A percentile compares a stretch with the other conserved stretches of the same genome.
phyloP scores from a whole-genome alignment of 2,797 vertebrate species.

The Parauchenoglanis ngamensis region DNA sequence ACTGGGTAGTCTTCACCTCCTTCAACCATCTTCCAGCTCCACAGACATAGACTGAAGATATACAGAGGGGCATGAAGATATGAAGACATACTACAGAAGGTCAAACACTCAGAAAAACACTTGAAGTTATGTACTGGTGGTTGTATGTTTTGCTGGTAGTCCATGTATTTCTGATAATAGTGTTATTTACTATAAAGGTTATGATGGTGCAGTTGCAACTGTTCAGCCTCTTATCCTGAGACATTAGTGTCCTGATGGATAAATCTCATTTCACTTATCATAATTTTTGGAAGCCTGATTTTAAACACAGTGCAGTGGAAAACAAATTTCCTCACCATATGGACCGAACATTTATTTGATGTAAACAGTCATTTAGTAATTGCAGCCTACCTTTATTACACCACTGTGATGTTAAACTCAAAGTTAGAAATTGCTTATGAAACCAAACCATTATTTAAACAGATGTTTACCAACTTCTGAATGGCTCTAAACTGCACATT shows the following conservation, averaged over 20 bases:
- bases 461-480: constrained; percentile 79
- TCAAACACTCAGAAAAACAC: constrained; percentile 80
- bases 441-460: constrained; percentile 68
- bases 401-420: constrained; percentile 41
- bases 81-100: constrained; percentile 60
- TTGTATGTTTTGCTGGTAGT: constrained; percentile 77
- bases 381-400: constrained; percentile 44
- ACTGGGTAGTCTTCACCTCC: constrained; percentile 8
- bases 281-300: constrained; percentile 14
- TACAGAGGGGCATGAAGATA: constrained; percentile 80
- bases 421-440: constrained; percentile 53
- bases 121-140: constrained; percentile 78
- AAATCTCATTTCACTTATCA: constrained; percentile 22
- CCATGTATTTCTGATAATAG: constrained; percentile 86
- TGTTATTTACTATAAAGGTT: constrained; percentile 65
- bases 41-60: constrained; percentile 72
- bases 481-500: constrained; percentile 69
- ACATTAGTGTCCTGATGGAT: constrained; percentile 16
- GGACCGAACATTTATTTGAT: constrained; percentile 27
- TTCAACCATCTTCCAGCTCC: neutral
- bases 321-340: constrained; percentile 48
- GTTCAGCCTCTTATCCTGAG: neutral
- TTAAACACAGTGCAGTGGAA: constrained; percentile 27
- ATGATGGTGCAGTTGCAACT: neutral
- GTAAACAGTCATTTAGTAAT: constrained; percentile 43